Percentiles rank a stretch among this genome's conserved stretches.
Evolutionary conservation across 2,888 invertebrate genomes (phyloP).

Genomic region (Cheilosia urbana): DNA sequence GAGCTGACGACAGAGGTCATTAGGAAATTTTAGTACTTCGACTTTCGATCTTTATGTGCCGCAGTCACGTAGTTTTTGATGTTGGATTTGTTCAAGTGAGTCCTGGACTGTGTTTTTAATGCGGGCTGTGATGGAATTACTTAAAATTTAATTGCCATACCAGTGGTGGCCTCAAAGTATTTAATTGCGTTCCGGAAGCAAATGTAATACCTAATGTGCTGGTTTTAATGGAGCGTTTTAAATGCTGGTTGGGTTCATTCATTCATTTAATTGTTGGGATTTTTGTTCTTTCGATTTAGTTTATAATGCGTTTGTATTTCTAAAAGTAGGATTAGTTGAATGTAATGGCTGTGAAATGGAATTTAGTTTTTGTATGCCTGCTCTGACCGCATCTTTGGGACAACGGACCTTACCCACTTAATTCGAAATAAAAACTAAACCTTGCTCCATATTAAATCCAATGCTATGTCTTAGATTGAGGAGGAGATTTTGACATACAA

Average conservation of each 20-base stretch:
- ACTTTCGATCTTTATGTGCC: conserved; percentile 52
- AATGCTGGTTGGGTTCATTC: conserved; percentile 14
- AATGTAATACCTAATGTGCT: conserved; percentile 10
- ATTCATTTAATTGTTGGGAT: conserved; percentile 8
- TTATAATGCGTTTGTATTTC: neutral
- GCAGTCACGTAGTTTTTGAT: conserved; percentile 57
- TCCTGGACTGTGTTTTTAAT: conserved; percentile 9
- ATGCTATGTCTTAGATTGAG: no score
- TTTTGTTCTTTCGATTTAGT: neutral
- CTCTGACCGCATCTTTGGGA: no score
- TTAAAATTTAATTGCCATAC: conserved; percentile 44
- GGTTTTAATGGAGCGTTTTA: neutral
- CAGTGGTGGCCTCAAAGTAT: conserved; percentile 35
- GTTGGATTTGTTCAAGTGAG: conserved; percentile 20
- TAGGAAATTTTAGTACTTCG: conserved; percentile 50
- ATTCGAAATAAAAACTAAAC: no score
- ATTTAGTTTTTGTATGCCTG: neutral
- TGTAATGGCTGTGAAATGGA: neutral
- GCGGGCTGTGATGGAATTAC: conserved; percentile 37
- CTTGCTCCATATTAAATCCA: no score
- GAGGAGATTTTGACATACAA: no score
- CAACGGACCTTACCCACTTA: no score
- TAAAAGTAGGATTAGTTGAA: neutral
- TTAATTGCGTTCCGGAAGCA: conserved; percentile 43
- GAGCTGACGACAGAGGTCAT: conserved; percentile 45